Evolutionary conservation across 1,140 invertebrate species (phyloP).

Genomic region (Papilio glaucus): DNA sequence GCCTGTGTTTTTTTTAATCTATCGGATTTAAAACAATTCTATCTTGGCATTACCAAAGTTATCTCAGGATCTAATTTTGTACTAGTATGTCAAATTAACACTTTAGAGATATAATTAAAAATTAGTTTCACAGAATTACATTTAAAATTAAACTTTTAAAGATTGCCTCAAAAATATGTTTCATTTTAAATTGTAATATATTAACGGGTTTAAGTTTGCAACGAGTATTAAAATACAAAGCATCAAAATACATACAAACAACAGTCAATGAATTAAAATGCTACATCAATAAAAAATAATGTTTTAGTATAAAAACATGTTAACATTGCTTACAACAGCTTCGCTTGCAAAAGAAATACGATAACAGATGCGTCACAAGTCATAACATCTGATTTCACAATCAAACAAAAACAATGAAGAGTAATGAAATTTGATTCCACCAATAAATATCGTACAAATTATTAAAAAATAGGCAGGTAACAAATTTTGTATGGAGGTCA

Average conservation of each 20-base stretch:
- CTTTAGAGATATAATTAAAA: too few species aligned
- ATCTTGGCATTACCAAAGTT: too few species aligned
- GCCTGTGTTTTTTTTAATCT: too few species aligned
- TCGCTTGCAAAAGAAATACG: neutral
- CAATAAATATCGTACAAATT: neutral
- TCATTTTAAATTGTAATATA: too few species aligned
- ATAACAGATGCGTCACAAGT: neutral
- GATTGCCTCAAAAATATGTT: too few species aligned
- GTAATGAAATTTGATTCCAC: constrained; percentile 4
- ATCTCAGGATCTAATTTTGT: too few species aligned
- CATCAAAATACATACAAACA: neutral
- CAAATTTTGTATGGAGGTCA: neutral
- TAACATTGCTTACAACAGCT: neutral
- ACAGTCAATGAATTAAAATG: neutral
- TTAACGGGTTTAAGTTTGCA: too few species aligned
- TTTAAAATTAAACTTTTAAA: too few species aligned
- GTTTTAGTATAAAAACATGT: neutral
- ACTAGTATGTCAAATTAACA: too few species aligned
- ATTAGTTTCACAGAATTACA: too few species aligned
- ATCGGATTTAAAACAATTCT: too few species aligned
- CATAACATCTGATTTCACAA: neutral
- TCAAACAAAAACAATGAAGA: neutral
- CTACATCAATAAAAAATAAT: neutral
- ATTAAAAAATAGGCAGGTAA: neutral
- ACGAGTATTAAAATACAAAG: neutral